Evolutionary conservation across 35 echinoderm and acorn worm genomes (phyloP).

Genomic region (Heliocidaris erythrogramma): DNA sequence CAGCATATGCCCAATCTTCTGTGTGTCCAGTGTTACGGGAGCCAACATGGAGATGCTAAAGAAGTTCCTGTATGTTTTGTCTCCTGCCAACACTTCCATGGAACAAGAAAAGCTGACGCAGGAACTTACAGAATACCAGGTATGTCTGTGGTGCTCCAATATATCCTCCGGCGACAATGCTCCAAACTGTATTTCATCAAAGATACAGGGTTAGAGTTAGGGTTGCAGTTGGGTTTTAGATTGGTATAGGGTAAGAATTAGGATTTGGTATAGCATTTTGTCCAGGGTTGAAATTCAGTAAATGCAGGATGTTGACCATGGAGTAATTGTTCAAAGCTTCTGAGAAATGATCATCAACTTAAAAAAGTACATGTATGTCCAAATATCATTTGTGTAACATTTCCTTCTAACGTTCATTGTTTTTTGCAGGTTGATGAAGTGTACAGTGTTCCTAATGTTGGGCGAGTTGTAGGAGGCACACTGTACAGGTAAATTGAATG

Average conservation of each 20-base stretch:
- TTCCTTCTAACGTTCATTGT: not conserved
- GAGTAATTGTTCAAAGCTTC: no score
- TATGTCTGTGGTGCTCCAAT: constrained; percentile 7
- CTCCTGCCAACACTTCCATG: constrained; percentile 71
- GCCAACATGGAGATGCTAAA: constrained; percentile 86
- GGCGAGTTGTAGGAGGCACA: constrained; percentile 89
- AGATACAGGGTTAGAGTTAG: no score
- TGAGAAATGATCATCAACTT: no score
- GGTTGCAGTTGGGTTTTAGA: no score
- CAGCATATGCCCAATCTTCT: constrained; percentile 98
- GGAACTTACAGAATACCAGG: constrained; percentile 94
- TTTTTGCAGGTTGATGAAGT: constrained; percentile 93
- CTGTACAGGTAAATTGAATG: constrained; percentile 82
- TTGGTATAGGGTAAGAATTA: no score
- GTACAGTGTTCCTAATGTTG: constrained; percentile 96
- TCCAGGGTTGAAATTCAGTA: no score
- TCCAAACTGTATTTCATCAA: not conserved
- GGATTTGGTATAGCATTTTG: no score
- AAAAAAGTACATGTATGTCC: no score
- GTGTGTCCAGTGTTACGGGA: constrained; percentile 90
- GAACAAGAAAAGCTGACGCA: constrained; percentile 90
- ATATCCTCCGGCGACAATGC: no score
- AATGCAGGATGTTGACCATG: no score
- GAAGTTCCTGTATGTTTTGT: constrained; percentile 91
- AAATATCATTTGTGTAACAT: not conserved